Conservation (phyloP, 2,113 vertebrate genomes). For the Scalopus aquaticus region DNA sequence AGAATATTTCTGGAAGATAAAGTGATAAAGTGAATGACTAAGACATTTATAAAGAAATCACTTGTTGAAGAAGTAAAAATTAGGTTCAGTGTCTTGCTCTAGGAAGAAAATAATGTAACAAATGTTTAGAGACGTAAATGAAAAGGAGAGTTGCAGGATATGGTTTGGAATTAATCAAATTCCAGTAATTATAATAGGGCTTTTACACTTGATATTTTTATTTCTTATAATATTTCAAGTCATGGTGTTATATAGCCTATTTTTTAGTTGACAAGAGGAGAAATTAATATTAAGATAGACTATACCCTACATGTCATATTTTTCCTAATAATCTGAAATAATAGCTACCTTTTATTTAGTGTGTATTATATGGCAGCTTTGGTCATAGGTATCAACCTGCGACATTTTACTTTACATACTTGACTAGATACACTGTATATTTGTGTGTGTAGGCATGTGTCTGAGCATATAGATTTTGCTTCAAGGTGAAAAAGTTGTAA, state of each 20-base stretch:
- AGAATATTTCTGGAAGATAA: not conserved
- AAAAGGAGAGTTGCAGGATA: not conserved
- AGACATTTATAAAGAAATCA: too few species aligned
- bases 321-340: not conserved
- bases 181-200: not conserved
- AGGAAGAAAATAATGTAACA: not conserved
- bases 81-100: not conserved
- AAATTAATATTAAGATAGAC: not conserved
- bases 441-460: too few species aligned
- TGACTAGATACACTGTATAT: too few species aligned
- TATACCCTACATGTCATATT: not conserved
- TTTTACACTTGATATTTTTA: not conserved
- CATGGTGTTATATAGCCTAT: too few species aligned
- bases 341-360: too few species aligned
- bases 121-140: too few species aligned
- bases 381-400: too few species aligned
- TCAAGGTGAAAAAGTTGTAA: too few species aligned
- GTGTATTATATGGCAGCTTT: too few species aligned
- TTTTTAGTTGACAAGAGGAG: too few species aligned
- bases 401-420: too few species aligned
- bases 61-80: not conserved
- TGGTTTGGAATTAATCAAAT: not conserved
- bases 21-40: not conserved
- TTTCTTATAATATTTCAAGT: not conserved
- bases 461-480: too few species aligned